phyloP scores from a whole-genome alignment of 2,797 vertebrate genomes.

The Botia kubotai region DNA sequence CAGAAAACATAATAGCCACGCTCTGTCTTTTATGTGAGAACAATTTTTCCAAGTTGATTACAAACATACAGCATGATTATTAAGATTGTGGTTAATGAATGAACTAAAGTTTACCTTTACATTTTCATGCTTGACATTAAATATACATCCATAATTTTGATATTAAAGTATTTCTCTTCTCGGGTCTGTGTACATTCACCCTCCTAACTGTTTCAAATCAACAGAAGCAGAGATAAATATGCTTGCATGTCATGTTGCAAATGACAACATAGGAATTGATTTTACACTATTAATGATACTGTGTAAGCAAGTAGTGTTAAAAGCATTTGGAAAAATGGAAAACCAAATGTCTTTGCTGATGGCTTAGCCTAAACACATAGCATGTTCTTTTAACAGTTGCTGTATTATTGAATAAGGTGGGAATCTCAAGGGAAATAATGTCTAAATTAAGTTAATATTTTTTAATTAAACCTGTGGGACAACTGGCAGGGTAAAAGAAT shows the following conservation, averaged over 20 bases:
- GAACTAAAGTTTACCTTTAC: not conserved
- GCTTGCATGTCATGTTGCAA: not conserved
- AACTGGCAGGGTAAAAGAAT: conserved; percentile 12
- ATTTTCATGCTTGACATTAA: not conserved
- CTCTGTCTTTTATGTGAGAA: conserved; percentile 35
- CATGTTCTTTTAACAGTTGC: not conserved
- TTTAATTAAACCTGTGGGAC: conserved; percentile 38
- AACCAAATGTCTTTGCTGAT: not conserved
- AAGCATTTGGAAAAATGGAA: not conserved
- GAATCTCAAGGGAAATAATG: conserved; percentile 6
- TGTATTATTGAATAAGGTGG: conserved; percentile 3
- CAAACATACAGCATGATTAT: conserved; percentile 13
- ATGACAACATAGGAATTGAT: conserved; percentile 1
- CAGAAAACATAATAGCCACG: conserved; percentile 19
- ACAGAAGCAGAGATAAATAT: not conserved
- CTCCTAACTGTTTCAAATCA: not conserved
- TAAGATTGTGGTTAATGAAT: conserved; percentile 10
- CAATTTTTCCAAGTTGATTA: conserved; percentile 8
- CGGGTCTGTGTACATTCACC: not conserved
- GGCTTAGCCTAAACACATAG: not conserved
- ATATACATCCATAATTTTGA: not conserved
- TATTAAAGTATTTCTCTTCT: not conserved
- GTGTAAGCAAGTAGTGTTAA: not conserved
- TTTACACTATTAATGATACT: not conserved
- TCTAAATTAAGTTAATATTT: conserved; percentile 38